Percentiles rank a stretch among this genome's conserved stretches.
These are phyloP conservation scores for Megatriorchis doriae DNA, from an alignment of 2,113 vertebrate genomes.

Conservation along the genomic window DNA sequence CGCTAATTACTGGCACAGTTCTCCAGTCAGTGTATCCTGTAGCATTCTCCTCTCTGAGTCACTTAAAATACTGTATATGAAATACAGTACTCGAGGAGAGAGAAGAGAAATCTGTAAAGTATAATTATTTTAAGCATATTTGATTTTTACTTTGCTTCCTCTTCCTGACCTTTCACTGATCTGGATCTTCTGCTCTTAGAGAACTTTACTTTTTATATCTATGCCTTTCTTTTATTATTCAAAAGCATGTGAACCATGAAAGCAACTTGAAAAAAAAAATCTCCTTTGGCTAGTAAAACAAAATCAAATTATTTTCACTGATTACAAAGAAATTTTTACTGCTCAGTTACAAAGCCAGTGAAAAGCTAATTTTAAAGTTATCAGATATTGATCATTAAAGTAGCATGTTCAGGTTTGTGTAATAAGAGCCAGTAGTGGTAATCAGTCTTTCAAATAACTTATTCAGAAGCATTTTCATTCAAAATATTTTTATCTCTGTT, in stretches of 20 bases:
- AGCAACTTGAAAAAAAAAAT: neutral
- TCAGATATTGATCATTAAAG: neutral
- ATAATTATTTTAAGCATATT: neutral
- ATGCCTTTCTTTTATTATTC: neutral
- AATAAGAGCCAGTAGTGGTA: neutral
- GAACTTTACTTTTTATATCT: neutral
- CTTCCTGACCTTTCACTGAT: neutral
- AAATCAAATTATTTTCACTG: neutral
- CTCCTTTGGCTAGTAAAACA: neutral
- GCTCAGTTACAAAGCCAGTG: neutral
- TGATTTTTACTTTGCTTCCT: neutral
- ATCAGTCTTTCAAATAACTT: neutral
- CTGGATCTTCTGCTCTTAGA: neutral
- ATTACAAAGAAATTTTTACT: neutral
- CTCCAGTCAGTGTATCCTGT: neutral
- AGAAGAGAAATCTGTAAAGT: neutral
- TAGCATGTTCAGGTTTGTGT: neutral
- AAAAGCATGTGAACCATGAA: neutral
- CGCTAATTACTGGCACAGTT: neutral
- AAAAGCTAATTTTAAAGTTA: neutral
- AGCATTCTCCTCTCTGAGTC: neutral
- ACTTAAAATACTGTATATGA: neutral
- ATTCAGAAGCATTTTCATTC: neutral
- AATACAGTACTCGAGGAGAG: neutral
- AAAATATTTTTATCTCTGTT: neutral